Percentiles rank a stretch among this genome's conserved stretches.
phyloP scores from a whole-genome alignment of 2,888 invertebrate species.

The Pecten maximus region DNA sequence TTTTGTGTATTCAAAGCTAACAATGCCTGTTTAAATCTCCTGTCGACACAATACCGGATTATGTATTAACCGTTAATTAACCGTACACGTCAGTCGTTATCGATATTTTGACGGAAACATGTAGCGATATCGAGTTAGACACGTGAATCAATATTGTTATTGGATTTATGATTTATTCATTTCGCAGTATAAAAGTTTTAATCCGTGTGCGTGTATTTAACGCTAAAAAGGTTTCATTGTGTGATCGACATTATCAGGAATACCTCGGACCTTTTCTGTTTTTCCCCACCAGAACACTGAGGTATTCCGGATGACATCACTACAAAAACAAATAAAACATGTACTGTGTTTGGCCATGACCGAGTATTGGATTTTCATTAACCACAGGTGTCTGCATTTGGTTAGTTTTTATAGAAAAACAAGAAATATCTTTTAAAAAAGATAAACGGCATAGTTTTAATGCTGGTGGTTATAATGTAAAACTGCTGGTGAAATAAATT shows the following conservation, averaged over 20 bases:
- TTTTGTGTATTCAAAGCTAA: not conserved
- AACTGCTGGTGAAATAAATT: no score
- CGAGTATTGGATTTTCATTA: no score
- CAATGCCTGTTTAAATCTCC: not conserved
- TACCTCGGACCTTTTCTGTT: not conserved
- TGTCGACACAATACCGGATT: not conserved
- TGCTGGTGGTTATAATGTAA: no score
- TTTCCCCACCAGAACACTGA: not conserved
- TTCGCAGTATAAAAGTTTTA: not conserved
- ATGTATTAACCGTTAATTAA: conserved; percentile 23
- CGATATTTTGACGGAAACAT: not conserved
- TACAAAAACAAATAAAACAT: no score
- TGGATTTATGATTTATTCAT: conserved; percentile 12
- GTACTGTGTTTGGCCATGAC: no score
- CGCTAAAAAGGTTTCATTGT: not conserved
- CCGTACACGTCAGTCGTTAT: conserved; percentile 22
- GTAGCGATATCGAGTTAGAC: not conserved
- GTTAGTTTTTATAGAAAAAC: no score
- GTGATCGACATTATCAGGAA: not conserved
- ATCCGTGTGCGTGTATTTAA: not conserved
- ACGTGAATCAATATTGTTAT: conserved; percentile 24
- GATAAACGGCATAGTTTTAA: no score
- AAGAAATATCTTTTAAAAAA: no score
- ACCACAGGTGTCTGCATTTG: no score
- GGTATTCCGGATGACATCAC: no score